Evolutionary conservation across 1,140 invertebrate species (phyloP), one percentile per base, ranked within the genome.

Genomic region (Drosophila trapezifrons): DNA sequence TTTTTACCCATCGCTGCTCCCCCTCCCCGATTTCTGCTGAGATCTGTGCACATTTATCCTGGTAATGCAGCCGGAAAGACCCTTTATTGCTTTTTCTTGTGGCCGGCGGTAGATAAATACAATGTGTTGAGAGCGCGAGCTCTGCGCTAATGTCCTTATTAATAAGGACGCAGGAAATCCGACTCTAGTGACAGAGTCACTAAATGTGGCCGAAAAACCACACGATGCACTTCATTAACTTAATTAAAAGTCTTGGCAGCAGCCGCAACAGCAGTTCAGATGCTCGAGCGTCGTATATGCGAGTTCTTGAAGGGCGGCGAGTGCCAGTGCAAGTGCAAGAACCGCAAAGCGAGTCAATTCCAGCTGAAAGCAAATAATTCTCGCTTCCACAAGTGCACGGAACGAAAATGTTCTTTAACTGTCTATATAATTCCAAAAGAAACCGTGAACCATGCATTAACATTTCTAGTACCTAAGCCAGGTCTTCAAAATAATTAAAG

Each of bases 171-270:
- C 6, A 18, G 59, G 35, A 27, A 62, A 59, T 9, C 40, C 38
- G 56, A 58, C 52, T 72, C 32, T 47, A 52, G 27, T 74, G 47
- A 46, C 70, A 35, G 17, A 51, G 52, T 43, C 54, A 43, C 47
- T 38, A 64, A 47, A 47, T 66, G 49, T 80, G 71, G 64, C 78
- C 76, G 17, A 83, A 79, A 86, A 87, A 60, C 83, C 83, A 62
- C 83, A 79, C 71, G 77, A 83, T 80, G 84, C 84, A 89, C 84
- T 87, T 87, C 80, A 87, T 87, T 87, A 83, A 87, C 69, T 89
- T 87, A 80, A 87, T 87, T 87, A 87, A 87, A 86, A 80, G 80
- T 89, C 76, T 59, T 83, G 65, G 45, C 60, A 42, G 47, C 63
- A 38, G 52, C 46, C 45, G 47, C 59, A 46, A 42, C 56, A 60